Conservation (phyloP, 2,113 vertebrate species). For the Triplophysa tibetana region DNA sequence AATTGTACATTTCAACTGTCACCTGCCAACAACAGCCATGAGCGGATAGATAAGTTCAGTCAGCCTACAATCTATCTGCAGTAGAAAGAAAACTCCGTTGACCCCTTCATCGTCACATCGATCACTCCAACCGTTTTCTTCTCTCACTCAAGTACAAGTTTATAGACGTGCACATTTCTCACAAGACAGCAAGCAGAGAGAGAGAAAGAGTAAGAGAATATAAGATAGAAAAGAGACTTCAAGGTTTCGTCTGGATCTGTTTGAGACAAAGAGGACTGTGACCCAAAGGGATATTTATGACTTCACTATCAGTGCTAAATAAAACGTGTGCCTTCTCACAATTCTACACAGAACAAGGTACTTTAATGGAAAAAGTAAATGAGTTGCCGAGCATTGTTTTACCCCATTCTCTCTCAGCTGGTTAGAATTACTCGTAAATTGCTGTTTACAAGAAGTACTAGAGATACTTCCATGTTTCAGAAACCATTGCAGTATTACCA, state of each 20-base stretch:
- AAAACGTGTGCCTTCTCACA: constrained; percentile 57
- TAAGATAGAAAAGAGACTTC: constrained; percentile 9
- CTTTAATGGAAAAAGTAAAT: constrained; percentile 40
- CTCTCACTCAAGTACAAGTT: constrained; percentile 1
- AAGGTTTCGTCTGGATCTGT: constrained; percentile 50
- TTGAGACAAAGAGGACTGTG: constrained; percentile 53
- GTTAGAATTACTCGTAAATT: constrained; percentile 72
- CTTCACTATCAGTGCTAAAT: constrained; percentile 64
- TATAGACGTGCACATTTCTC: background rate
- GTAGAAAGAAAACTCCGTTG: background rate
- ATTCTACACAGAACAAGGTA: constrained; percentile 62
- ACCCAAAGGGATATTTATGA: constrained; percentile 72
- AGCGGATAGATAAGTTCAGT: constrained; percentile 54
- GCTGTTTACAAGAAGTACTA: constrained; percentile 76
- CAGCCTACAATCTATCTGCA: background rate
- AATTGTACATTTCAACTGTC: constrained; percentile 45
- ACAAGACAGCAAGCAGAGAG: constrained; percentile 4
- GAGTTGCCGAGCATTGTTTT: constrained; percentile 55
- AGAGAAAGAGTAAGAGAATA: background rate
- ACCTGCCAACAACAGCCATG: constrained; percentile 59
- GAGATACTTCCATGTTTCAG: constrained; percentile 62
- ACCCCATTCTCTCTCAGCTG: constrained; percentile 64
- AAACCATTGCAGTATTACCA: constrained; percentile 71
- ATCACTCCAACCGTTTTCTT: background rate
- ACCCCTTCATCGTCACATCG: background rate